Evolutionary conservation across 2,113 vertebrate species (phyloP), one percentile per base, ranked within the genome.

Genomic region (Nansenia antarctica): DNA sequence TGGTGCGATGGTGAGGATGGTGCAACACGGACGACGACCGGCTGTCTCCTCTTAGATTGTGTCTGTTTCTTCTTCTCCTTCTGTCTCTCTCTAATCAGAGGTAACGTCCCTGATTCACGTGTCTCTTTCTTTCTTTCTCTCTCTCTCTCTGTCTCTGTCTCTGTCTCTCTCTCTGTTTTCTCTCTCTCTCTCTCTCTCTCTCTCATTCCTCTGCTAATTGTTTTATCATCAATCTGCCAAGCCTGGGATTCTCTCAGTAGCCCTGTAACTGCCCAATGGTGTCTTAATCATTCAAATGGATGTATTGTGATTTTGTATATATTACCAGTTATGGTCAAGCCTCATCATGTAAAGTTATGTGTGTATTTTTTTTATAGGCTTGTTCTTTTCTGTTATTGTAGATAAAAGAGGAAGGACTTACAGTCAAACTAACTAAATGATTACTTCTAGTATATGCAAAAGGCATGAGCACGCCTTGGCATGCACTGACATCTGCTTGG

Each of bases 1-100:
- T 92, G 72, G 89, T 89, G 76, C 79, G 83, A 69, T 92, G 90
- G 90, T 92, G 89, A 91, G n/a, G 32, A 12, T 1, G 31, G n/a
- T 12, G 34, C 11, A 24, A 11, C 47, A 52, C 7, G 26, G 12
- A 65, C 60, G 42, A 14, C 12, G 61, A 79, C 65, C 67, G 74
- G 60, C 15, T 0, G 42, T 68, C 34, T 67, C n/a, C n/a, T 53
- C 65, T 75, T 58, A 69, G 49, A 35, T 82, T 18, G 59, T 63
- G n/a, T n/a, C n/a, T n/a, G n/a, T n/a, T n/a, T n/a, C n/a, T n/a
- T n/a, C n/a, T 81, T 81, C 80, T 77, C 27, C 54, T n/a, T 58
- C 54, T 58, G 11, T 24, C 22, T 54, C 24, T 29, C 8, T 54
- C 24, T 27, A 37, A 37, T 9, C 42, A n/a, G n/a, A n/a, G n/a